A percentile compares a stretch with the other conserved stretches of the same genome.
Evolutionary conservation across 1,140 invertebrate genomes (phyloP).

Genomic region (Drosophila fuyamai): DNA sequence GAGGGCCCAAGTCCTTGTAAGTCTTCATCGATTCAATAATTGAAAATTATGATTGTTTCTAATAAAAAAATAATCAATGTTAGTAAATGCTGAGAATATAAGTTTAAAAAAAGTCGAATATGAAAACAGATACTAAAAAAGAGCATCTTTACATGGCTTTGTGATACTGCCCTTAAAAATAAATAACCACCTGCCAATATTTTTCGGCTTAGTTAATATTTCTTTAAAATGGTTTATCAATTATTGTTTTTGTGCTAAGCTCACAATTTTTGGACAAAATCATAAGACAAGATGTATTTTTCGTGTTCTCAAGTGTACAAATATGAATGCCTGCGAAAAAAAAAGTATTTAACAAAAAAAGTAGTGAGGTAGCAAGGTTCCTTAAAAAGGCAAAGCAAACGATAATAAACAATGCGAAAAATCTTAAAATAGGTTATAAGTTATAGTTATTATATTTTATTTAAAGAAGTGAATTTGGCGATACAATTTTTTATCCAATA

Average conservation of each 20-base stretch:
- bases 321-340: background rate
- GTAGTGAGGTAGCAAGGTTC: too few relatives aligned
- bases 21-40: conserved; percentile 34
- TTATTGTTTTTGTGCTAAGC: background rate
- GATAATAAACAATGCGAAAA: background rate
- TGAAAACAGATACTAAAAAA: background rate
- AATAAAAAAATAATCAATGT: background rate
- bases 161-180: background rate
- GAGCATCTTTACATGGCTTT: background rate
- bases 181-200: background rate
- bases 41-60: background rate
- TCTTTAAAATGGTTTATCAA: background rate
- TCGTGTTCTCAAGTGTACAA: background rate
- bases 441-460: background rate
- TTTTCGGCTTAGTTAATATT: background rate
- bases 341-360: background rate
- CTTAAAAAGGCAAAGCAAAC: background rate
- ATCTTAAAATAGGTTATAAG: background rate
- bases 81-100: too few relatives aligned
- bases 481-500: background rate
- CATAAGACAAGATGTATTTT: background rate
- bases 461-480: background rate
- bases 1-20: conserved; percentile 37
- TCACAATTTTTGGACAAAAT: background rate
- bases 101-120: background rate